Evolutionary conservation across 2,888 invertebrate genomes (phyloP).

Genomic region (Taenaris catops): DNA sequence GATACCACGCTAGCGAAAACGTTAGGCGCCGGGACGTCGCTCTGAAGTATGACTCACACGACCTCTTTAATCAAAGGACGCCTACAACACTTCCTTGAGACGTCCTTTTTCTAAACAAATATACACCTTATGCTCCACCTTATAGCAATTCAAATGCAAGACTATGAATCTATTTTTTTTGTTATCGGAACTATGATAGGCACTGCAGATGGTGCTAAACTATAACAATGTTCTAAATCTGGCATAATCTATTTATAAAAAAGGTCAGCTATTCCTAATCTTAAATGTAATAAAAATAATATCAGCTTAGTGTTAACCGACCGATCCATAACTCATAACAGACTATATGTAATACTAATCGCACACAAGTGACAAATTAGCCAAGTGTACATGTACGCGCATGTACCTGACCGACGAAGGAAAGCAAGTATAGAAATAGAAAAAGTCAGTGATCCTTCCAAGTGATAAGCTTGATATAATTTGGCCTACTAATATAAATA

Average conservation of each 20-base stretch:
- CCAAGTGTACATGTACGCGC: no score
- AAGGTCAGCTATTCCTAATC: no score
- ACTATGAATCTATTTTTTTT: background rate
- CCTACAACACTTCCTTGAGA: constrained; percentile 33
- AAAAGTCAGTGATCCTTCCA: no score
- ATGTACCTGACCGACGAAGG: no score
- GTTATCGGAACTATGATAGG: constrained; percentile 19
- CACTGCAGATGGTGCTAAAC: constrained; percentile 23
- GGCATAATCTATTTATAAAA: constrained; percentile 20
- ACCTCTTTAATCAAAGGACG: constrained; percentile 49
- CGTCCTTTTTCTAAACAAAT: constrained; percentile 27
- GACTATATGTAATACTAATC: no score
- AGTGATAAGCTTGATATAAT: no score
- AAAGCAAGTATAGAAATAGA: no score
- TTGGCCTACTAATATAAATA: no score
- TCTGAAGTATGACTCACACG: constrained; percentile 50
- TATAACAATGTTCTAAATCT: constrained; percentile 26
- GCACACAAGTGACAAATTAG: no score
- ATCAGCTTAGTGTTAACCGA: no score
- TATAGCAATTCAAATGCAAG: constrained; percentile 4
- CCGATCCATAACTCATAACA: no score
- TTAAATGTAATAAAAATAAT: no score
- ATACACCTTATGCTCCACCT: constrained; percentile 24
- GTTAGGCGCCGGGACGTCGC: constrained; percentile 59
- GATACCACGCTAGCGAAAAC: constrained; percentile 36